phyloP scores from a whole-genome alignment of 2,888 invertebrate species.

The Strigamia transsilvanica region DNA sequence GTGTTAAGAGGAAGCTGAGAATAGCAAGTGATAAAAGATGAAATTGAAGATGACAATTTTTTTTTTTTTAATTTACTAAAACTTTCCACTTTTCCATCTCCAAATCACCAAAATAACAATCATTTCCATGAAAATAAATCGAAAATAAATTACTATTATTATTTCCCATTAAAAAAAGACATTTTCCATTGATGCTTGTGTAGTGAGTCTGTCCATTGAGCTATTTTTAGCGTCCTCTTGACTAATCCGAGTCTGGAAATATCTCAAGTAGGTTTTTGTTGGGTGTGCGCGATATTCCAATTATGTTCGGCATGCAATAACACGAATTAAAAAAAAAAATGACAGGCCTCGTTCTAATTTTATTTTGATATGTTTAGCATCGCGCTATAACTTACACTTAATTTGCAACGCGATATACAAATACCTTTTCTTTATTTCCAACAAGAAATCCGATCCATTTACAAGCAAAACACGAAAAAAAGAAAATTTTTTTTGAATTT shows the following conservation, averaged over 20 bases:
- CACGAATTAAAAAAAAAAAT: slow-evolving; percentile 40
- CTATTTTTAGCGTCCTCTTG: slow-evolving; percentile 6
- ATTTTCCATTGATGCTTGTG: too few relatives aligned
- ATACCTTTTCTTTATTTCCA: neutral
- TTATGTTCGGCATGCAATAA: slow-evolving; percentile 47
- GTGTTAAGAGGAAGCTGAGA: slow-evolving; percentile 41
- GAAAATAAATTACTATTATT: too few relatives aligned
- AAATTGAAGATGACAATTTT: slow-evolving; percentile 37
- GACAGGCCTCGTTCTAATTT: slow-evolving; percentile 24
- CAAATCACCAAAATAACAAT: too few relatives aligned
- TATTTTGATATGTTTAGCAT: slow-evolving; percentile 46
- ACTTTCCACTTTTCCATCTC: too few relatives aligned
- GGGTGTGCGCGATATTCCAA: slow-evolving; percentile 44
- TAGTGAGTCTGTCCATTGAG: neutral
- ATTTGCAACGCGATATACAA: neutral
- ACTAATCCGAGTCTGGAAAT: slow-evolving; percentile 24
- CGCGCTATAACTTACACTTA: neutral
- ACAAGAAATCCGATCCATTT: neutral
- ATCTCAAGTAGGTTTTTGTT: slow-evolving; percentile 39
- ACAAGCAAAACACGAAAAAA: slow-evolving; percentile 3
- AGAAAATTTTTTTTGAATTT: neutral
- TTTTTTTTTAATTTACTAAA: neutral
- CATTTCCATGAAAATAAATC: too few relatives aligned
- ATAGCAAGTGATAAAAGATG: slow-evolving; percentile 46
- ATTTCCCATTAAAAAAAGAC: too few relatives aligned